phyloP scores from a whole-genome alignment of 2,888 invertebrate species.

The Ctenicera cuprea region DNA sequence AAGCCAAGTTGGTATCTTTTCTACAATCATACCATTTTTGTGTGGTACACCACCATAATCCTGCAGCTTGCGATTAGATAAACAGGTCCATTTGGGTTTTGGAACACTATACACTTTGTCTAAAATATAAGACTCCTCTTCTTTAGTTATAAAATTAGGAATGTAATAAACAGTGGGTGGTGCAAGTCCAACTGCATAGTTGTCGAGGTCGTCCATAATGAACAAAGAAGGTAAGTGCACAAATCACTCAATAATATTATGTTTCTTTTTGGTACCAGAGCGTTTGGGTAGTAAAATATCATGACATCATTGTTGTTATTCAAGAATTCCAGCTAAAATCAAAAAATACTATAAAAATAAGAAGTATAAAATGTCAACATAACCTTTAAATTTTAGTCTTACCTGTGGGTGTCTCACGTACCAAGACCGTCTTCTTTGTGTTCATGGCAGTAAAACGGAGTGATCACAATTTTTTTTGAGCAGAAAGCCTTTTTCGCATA shows the following conservation, averaged over 20 bases:
- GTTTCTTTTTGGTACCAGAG: conserved; percentile 11
- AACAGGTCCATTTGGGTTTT: conserved; percentile 96
- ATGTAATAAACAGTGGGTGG: conserved; percentile 86
- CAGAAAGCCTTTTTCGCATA: no score
- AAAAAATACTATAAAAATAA: no score
- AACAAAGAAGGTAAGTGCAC: conserved; percentile 24
- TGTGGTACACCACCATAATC: conserved; percentile 98
- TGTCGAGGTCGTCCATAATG: conserved; percentile 51
- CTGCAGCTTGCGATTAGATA: conserved; percentile 93
- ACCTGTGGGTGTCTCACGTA: no score
- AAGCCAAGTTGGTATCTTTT: conserved; percentile 92
- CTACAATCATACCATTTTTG: conserved; percentile 94
- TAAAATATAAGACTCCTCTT: conserved; percentile 83
- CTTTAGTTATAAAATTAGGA: conserved; percentile 87
- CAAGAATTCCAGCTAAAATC: no score
- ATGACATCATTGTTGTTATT: neutral
- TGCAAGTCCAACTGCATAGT: conserved; percentile 70
- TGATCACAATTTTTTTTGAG: no score
- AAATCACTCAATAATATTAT: conserved; percentile 27
- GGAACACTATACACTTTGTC: conserved; percentile 86
- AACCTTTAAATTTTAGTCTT: no score
- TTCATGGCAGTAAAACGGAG: no score
- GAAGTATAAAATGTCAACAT: no score
- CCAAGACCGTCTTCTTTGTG: no score
- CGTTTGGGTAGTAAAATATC: conserved; percentile 18